phyloP scores from a whole-genome alignment of 2,888 invertebrate genomes.

The Plagodis pulveraria region DNA sequence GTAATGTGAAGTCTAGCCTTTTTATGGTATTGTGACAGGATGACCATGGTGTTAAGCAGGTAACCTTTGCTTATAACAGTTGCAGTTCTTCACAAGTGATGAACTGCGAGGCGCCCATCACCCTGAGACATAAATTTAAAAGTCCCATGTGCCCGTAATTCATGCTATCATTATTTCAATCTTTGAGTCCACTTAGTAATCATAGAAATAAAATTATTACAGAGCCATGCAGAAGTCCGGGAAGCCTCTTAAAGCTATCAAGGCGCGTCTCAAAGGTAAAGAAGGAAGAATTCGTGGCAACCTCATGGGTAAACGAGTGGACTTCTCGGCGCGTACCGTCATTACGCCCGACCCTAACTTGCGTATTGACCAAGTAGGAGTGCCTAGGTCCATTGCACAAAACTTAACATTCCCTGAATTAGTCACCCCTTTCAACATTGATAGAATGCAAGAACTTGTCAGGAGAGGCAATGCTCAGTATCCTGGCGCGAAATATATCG shows the following conservation, averaged over 20 bases:
- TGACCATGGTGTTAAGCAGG: too few species aligned
- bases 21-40: too few species aligned
- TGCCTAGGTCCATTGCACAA: constrained; percentile 98
- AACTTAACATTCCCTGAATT: constrained; percentile 99
- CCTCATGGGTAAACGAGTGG: constrained; percentile 99
- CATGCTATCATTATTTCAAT: too few species aligned
- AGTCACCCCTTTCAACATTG: constrained; percentile 99
- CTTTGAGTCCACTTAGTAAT: not conserved
- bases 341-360: constrained; percentile 98
- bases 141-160: too few species aligned
- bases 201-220: constrained; percentile 44
- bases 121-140: too few species aligned
- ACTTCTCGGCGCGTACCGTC: constrained; percentile 99
- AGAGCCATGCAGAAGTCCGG: constrained; percentile 99
- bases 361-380: constrained; percentile 98
- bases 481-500: constrained; percentile 99
- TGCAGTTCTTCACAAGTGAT: too few species aligned
- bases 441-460: constrained; percentile 96
- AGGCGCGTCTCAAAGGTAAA: constrained; percentile 98
- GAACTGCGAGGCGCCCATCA: too few species aligned
- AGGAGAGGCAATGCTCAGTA: constrained; percentile 98
- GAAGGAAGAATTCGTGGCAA: constrained; percentile 99
- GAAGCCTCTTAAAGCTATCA: constrained; percentile 98
- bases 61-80: too few species aligned
- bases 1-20: too few species aligned